These are phyloP conservation scores for Gallinago stenura DNA, from an alignment of 2,797 vertebrate species.

Conservation along the genomic window DNA sequence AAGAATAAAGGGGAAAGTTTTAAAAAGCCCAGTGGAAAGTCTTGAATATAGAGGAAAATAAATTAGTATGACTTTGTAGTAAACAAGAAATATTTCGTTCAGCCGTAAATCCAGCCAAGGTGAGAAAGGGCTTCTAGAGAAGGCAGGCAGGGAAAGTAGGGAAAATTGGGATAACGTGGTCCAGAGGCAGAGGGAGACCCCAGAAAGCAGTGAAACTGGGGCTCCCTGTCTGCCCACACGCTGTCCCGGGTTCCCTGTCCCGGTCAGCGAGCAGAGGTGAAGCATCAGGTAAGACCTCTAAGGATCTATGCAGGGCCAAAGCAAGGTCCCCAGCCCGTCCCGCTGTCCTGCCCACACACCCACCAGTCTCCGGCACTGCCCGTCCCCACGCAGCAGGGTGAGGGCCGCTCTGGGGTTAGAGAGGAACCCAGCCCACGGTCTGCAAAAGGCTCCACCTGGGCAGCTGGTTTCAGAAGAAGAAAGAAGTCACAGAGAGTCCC, in stretches of 20 bases:
- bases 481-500: no score
- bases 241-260: background rate
- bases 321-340: fast-evolving
- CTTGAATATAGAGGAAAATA: background rate
- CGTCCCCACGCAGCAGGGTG: background rate
- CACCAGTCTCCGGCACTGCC: background rate
- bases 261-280: background rate
- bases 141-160: background rate
- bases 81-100: background rate
- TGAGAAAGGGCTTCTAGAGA: background rate
- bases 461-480: background rate
- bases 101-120: background rate
- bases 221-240: no score
- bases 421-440: background rate
- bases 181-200: background rate
- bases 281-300: background rate
- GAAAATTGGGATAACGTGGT: fast-evolving
- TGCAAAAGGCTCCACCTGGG: background rate
- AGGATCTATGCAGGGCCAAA: background rate
- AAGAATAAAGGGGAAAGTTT: background rate
- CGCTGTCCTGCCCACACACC: background rate
- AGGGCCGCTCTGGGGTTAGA: fast-evolving
- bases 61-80: background rate
- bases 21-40: background rate
- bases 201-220: no score